Evolutionary conservation across 2,113 vertebrate genomes (phyloP).

Genomic region (human): GRCh38 chr7:75801001-75801500

Average conservation of each 20-base stretch:
- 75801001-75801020: too few species aligned
- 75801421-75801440: background rate
- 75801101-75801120: too few species aligned
- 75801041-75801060: too few species aligned
- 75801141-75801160: too few species aligned
- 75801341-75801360: background rate
- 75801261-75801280: background rate
- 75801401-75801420: background rate
- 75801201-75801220: too few species aligned
- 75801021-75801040: too few species aligned
- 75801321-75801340: background rate
- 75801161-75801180: too few species aligned
- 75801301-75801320: background rate
- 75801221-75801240: background rate
- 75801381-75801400: accelerated
- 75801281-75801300: background rate
- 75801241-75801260: background rate
- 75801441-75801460: background rate
- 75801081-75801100: too few species aligned
- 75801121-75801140: too few species aligned
- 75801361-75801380: accelerated
- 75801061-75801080: too few species aligned
- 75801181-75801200: too few species aligned
- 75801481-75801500: background rate
- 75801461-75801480: background rate